Base-by-base conservation (phyloP, 2,113 vertebrate species). In the Poicephalus gulielmi region DNA sequence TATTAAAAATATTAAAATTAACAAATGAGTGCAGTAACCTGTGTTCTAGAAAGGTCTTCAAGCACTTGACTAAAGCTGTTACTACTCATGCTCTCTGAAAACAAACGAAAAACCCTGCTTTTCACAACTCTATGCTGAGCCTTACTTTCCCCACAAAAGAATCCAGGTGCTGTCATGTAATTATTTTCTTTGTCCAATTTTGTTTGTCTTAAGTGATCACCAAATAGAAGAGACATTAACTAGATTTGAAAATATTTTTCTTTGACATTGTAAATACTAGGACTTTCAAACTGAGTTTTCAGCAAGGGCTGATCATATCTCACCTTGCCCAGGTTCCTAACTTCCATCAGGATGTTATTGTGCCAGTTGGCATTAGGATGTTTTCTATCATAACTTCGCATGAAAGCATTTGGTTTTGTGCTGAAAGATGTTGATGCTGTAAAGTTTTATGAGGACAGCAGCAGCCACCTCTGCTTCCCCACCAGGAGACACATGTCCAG, bases 181-280 rank as follows among this genome's bases (percentile, higher is more conserved):
- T 28, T 24, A 63, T 78, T 95, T 93, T 84, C 27, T 5, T 52
- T 44, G 83, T 75, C 46, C 68, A 90, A 81, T 88, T 94, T 67
- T 68, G 44, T 94, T 95, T 93, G 35, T 84, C 55, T 46, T 43
- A 90, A 81, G 33, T 0, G 0, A 90, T 91, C 90, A 83, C 5
- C 1, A 94, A 41, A 86, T 31, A 92, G 90, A 90, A 92, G 43
- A 93, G 94, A 95, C 79, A 35, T 93, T 96, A 94, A 35, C 88
- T 96, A 83, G 43, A 47, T 68, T 93, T 95, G 50, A 95, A 96
- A 93, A 92, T 81, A 94, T 95, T 93, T 95, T 88, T 88, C 83
- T 86, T 78, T 90, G 68, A 90, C 86, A 60, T 22, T 47, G 31
- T 86, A 77, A 88, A 43, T 22, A 60, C 20, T 35, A 75, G 46